These are phyloP conservation scores for Cathartes aura DNA, from an alignment of 2,113 vertebrate species.

Conservation along the genomic window DNA sequence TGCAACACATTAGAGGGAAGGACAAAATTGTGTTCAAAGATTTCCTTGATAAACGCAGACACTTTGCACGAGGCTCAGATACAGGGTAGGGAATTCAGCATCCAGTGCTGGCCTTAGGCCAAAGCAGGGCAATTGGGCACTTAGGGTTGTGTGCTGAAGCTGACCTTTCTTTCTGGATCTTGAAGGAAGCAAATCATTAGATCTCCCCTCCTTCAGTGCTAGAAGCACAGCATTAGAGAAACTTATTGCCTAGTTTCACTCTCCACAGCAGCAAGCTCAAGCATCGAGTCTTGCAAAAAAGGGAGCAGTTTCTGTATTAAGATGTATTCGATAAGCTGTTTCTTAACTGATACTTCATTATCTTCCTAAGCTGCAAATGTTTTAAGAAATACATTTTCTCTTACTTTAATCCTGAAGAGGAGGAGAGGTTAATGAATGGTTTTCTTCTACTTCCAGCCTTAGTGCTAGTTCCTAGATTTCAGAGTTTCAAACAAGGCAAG, in stretches of 20 bases:
- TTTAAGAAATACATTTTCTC: not conserved
- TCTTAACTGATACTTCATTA: not conserved
- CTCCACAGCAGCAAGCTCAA: not conserved
- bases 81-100: not conserved
- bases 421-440: not conserved
- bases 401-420: not conserved
- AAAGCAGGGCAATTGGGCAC: not conserved
- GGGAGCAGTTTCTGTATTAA: not conserved
- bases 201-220: not conserved
- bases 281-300: accelerated
- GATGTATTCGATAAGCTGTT: not conserved
- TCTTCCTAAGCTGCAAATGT: not conserved
- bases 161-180: not conserved
- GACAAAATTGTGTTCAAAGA: not conserved
- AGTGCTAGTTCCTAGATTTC: not conserved
- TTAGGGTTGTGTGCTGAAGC: not conserved
- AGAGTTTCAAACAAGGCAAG: not conserved
- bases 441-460: not conserved
- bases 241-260: not conserved
- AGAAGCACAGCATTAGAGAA: not conserved
- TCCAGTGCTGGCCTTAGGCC: not conserved
- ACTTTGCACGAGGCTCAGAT: not conserved
- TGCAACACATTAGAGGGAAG: not conserved
- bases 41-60: not conserved
- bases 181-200: not conserved